Conservation (phyloP, 2,797 vertebrate genomes). For the Poeciliopsis presidionis region DNA sequence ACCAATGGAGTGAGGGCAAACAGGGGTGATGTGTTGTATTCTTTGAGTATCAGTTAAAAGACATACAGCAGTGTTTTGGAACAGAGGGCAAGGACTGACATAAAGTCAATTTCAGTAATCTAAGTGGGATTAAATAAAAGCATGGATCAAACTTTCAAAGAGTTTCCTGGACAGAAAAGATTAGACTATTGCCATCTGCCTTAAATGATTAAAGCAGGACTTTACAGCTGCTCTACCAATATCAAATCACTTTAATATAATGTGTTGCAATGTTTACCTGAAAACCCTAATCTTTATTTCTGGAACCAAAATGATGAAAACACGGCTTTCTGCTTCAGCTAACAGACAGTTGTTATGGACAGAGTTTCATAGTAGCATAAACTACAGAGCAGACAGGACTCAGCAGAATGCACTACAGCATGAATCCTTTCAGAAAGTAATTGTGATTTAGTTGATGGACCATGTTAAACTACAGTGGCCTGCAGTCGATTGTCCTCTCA, state of each 20-base stretch:
- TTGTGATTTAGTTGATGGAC: slow-evolving; percentile 13
- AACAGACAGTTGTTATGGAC: neutral
- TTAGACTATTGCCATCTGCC: neutral
- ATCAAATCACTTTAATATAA: neutral
- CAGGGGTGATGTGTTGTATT: neutral
- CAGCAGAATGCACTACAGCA: slow-evolving; percentile 24
- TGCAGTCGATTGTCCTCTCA: slow-evolving; percentile 50
- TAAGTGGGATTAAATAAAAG: neutral
- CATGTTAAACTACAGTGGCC: slow-evolving; percentile 49
- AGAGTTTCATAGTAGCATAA: neutral
- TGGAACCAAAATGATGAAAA: neutral
- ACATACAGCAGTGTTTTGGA: neutral
- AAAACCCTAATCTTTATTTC: neutral
- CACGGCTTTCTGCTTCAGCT: neutral
- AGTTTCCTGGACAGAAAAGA: neutral
- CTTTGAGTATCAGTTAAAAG: neutral
- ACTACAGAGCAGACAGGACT: slow-evolving; percentile 6
- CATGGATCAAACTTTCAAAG: neutral
- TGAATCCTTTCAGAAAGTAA: slow-evolving; percentile 36
- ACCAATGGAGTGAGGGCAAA: neutral
- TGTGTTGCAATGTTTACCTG: neutral
- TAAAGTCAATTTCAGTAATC: neutral
- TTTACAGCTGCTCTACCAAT: neutral
- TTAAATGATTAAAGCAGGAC: neutral
- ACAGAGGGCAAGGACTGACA: neutral